phyloP scores from a whole-genome alignment of 2,113 vertebrate species.

The Spea bombifrons region DNA sequence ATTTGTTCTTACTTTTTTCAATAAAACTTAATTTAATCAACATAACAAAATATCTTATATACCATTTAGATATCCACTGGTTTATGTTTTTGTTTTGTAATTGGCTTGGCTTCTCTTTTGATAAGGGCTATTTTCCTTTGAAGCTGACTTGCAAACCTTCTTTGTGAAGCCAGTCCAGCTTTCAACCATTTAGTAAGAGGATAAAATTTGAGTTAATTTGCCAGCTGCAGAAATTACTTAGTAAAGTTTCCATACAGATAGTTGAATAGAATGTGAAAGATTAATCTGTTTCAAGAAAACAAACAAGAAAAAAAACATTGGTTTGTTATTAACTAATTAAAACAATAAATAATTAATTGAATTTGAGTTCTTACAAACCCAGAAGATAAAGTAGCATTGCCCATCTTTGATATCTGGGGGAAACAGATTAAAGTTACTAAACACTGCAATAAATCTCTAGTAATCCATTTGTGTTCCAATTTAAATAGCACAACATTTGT shows the following conservation, averaged over 20 bases:
- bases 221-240: neutral
- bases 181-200: conserved; percentile 33
- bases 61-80: conserved; percentile 1
- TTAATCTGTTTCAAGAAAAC: neutral
- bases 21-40: too few relatives aligned
- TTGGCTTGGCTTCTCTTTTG: conserved; percentile 21
- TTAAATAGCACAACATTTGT: neutral
- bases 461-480: neutral
- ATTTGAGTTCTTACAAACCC: neutral
- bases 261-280: too few relatives aligned
- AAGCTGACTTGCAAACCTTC: conserved; percentile 25
- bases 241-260: neutral
- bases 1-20: too few relatives aligned
- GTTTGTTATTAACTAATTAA: neutral
- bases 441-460: neutral
- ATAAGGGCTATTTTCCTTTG: conserved; percentile 17
- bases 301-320: neutral
- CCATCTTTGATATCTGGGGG: neutral
- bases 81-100: conserved; percentile 12
- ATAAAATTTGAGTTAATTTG: conserved; percentile 30
- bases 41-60: neutral
- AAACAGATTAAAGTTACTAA: neutral
- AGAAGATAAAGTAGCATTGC: neutral
- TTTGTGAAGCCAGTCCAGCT: conserved; percentile 31
- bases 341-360: neutral